phyloP scores from a whole-genome alignment of 2,113 vertebrate genomes.

The Arizona elegans region DNA sequence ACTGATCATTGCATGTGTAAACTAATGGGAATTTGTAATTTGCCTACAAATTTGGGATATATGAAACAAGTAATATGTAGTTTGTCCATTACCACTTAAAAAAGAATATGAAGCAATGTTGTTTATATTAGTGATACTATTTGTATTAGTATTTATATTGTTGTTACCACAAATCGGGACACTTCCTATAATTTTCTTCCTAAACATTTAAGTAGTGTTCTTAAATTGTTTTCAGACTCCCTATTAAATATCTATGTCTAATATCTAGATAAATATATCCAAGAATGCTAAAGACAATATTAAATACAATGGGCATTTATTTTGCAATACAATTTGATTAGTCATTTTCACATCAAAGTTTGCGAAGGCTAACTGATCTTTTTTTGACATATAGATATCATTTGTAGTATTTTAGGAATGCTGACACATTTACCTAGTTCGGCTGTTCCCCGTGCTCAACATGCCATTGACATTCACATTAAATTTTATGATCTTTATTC shows the following conservation, averaged over 20 bases:
- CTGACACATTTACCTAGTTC: background rate
- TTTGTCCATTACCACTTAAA: background rate
- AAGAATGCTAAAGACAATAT: background rate
- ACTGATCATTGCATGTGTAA: conserved; percentile 8
- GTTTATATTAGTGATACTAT: background rate
- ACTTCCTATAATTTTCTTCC: background rate
- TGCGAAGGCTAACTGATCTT: background rate
- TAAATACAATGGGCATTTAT: background rate
- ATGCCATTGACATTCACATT: background rate
- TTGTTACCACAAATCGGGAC: background rate
- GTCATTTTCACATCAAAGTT: background rate
- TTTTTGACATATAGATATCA: background rate
- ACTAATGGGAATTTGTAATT: background rate
- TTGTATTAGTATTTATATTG: background rate
- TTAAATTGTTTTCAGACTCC: background rate
- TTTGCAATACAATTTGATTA: background rate
- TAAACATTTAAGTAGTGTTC: background rate
- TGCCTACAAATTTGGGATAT: accelerated
- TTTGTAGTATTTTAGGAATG: background rate
- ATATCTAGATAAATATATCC: background rate
- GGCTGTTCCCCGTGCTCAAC: background rate
- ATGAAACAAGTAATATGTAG: background rate
- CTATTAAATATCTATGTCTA: background rate
- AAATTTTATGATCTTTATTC: background rate
- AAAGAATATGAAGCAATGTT: background rate